A percentile compares a stretch with the other conserved stretches of the same genome.
These are phyloP conservation scores for Chaetoderma sp. DNA, from an alignment of 2,888 invertebrate genomes.

Conservation along the genomic window DNA sequence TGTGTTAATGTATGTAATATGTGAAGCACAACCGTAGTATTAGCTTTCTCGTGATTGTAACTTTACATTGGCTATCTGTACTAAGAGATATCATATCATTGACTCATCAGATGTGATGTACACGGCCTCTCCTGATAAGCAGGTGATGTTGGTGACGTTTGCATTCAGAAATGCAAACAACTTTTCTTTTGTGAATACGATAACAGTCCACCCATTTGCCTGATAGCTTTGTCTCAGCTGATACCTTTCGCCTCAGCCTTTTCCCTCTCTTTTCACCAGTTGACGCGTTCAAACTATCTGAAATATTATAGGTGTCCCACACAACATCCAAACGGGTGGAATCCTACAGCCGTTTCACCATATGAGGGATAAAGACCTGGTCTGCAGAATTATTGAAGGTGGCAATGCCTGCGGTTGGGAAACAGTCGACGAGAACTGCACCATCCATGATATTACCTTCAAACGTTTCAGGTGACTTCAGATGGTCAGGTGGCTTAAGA, in stretches of 20 bases:
- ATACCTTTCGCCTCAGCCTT: too few species aligned
- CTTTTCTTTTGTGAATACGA: too few species aligned
- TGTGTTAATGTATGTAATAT: too few species aligned
- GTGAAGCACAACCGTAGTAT: too few species aligned
- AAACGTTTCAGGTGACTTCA: not conserved
- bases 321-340: conserved; percentile 31
- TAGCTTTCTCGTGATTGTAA: too few species aligned
- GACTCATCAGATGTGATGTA: not conserved
- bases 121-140: not conserved
- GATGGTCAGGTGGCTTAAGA: not conserved
- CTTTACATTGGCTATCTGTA: too few species aligned
- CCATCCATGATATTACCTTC: not conserved
- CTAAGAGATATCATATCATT: too few species aligned
- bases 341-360: not conserved
- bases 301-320: conserved; percentile 34
- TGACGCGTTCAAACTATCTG: not conserved
- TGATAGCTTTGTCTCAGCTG: too few species aligned
- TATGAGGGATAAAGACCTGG: conserved; percentile 7
- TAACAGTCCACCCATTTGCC: too few species aligned
- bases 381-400: conserved; percentile 35
- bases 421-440: not conserved
- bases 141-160: too few species aligned
- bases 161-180: too few species aligned
- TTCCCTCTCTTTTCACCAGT: not conserved
- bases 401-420: not conserved